These are phyloP conservation scores for Camponotus fellah DNA, from an alignment of 2,888 invertebrate species.

Conservation along the genomic window DNA sequence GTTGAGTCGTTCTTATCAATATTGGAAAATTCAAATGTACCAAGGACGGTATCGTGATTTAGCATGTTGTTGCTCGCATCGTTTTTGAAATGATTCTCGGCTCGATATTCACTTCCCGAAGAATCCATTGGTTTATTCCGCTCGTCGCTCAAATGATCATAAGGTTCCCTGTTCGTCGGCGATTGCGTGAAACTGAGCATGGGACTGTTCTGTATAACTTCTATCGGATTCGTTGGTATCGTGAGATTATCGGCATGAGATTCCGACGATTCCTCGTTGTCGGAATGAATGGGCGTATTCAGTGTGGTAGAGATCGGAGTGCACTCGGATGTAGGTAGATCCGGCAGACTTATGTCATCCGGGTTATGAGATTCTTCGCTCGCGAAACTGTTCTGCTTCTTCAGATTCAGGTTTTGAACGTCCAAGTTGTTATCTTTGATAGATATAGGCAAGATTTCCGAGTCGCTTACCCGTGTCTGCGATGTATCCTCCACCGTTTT, in stretches of 20 bases:
- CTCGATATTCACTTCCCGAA: conserved; percentile 78
- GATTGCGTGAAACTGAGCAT: conserved; percentile 84
- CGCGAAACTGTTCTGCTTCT: conserved; percentile 78
- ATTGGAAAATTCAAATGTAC: conserved; percentile 61
- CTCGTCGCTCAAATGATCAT: conserved; percentile 74
- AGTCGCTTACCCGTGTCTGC: conserved; percentile 21
- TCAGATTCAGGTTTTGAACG: conserved; percentile 63
- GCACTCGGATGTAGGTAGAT: conserved; percentile 83
- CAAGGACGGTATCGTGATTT: conserved; percentile 49
- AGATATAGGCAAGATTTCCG: conserved; percentile 36
- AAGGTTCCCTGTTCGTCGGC: conserved; percentile 79
- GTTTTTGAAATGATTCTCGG: conserved; percentile 65
- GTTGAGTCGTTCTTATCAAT: conserved; percentile 18
- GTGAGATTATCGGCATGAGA: conserved; percentile 71
- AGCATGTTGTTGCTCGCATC: not conserved
- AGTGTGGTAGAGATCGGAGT: conserved; percentile 84
- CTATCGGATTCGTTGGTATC: conserved; percentile 82
- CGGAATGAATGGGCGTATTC: conserved; percentile 84
- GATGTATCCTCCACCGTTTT: conserved; percentile 23
- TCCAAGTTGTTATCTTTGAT: conserved; percentile 51
- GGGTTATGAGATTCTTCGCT: conserved; percentile 82
- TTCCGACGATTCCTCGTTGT: conserved; percentile 83
- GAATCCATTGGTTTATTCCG: conserved; percentile 69
- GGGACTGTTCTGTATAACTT: conserved; percentile 82
- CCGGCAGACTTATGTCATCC: conserved; percentile 84